Conservation (phyloP, 2,888 invertebrate species). For the Taenaris catops region DNA sequence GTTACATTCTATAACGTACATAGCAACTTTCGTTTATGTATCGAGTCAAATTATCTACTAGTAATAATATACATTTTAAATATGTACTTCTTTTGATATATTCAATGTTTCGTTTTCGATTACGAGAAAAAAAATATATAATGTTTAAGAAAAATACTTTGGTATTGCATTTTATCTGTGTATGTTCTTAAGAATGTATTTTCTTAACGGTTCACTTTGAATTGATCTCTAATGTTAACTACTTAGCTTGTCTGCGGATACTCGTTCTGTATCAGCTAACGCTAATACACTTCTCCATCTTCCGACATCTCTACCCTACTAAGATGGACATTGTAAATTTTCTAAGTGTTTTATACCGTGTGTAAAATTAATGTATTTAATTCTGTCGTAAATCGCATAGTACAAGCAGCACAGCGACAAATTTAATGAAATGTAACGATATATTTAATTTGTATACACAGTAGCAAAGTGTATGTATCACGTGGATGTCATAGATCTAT, state of each 20-base stretch:
- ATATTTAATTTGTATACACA: conserved; percentile 33
- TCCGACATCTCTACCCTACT: conserved; percentile 43
- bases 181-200: conserved; percentile 60
- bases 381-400: conserved; percentile 42
- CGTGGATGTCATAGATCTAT: conserved; percentile 33
- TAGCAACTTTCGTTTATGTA: conserved; percentile 45
- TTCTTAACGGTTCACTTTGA: conserved; percentile 43
- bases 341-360: conserved; percentile 77
- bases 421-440: conserved; percentile 27
- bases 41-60: conserved; percentile 62
- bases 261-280: conserved; percentile 28
- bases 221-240: conserved; percentile 43
- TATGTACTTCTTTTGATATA: conserved; percentile 70
- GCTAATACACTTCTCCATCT: conserved; percentile 37
- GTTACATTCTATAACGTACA: conserved; percentile 21
- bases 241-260: conserved; percentile 30
- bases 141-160: conserved; percentile 71
- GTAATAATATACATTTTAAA: conserved; percentile 53
- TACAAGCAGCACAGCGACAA: conserved; percentile 44
- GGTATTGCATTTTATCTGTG: conserved; percentile 70
- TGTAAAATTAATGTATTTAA: conserved; percentile 65
- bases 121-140: conserved; percentile 49
- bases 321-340: conserved; percentile 73
- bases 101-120: conserved; percentile 55
- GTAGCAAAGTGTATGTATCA: conserved; percentile 35